phyloP scores from a whole-genome alignment of 2,797 vertebrate species.

The Microctenopoma lineatum region DNA sequence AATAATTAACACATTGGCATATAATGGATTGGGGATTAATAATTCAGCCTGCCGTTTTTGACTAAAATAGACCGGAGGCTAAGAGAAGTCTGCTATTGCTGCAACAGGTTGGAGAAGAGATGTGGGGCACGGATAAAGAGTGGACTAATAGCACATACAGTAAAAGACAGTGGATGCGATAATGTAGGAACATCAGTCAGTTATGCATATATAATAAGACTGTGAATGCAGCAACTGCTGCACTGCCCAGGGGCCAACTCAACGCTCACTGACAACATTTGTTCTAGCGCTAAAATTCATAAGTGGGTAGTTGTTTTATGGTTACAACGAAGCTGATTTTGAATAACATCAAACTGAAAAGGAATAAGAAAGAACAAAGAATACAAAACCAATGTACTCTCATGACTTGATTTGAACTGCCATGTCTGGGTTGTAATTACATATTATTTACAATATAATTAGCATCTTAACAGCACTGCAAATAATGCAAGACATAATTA shows the following conservation, averaged over 20 bases:
- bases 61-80: conserved; percentile 75
- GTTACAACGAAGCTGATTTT: conserved; percentile 37
- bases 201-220: conserved; percentile 66
- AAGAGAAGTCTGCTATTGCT: conserved; percentile 52
- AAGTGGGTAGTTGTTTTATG: conserved; percentile 55
- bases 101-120: conserved; percentile 72
- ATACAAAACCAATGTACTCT: conserved; percentile 8
- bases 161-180: conserved; percentile 39
- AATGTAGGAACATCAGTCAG: conserved; percentile 67
- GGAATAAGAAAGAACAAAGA: conserved; percentile 17
- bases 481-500: conserved; percentile 54
- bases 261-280: conserved; percentile 69
- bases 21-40: conserved; percentile 82
- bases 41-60: conserved; percentile 79
- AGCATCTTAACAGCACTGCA: conserved; percentile 31
- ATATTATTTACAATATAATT: conserved; percentile 54
- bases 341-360: conserved; percentile 14
- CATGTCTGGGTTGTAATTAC: conserved; percentile 41
- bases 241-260: conserved; percentile 53
- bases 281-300: conserved; percentile 63
- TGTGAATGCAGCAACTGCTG: conserved; percentile 66
- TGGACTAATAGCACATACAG: conserved; percentile 39
- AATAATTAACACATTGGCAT: conserved; percentile 81
- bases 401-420: conserved; percentile 20
- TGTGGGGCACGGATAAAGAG: conserved; percentile 35